Evolutionary conservation across 2,888 invertebrate genomes (phyloP), one percentile per base, ranked within the genome.

Genomic region (Lasioglossum marginatum): DNA sequence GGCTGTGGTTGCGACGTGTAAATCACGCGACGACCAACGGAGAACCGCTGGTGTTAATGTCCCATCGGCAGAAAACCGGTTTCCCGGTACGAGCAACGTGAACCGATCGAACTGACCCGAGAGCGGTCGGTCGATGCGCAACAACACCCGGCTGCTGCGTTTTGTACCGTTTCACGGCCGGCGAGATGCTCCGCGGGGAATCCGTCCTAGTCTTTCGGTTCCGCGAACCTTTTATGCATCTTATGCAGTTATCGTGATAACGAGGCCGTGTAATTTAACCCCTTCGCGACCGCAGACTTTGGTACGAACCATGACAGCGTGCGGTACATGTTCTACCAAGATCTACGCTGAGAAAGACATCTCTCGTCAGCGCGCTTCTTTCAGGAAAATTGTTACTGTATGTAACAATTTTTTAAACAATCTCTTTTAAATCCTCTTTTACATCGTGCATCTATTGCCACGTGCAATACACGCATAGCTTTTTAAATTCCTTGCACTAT

Each of bases 51-150:
- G 83, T 68, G 88, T 81, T 87, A 90, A 85, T 87, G 88, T 80
- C 82, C 81, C 82, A 78, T 79, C 71, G 83, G 74, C 34, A 37
- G 80, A 52, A 79, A 90, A 90, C 91, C 91, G 90, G 91, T 90
- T 68, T 89, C 73, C 73, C 66, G 77, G 77, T 77, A 72, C 23
- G 12, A 23, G 23, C 37, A 82, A 70, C 70, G 77, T 79, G 86
- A 88, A 88, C 79, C 91, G 91, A 91, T 90, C 91, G 89, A 88
- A 88, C 88, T 87, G 91, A 91, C 85, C 90, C 88, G 31, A 77
- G 77, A 70, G 34, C 71, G 40, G 78, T 40, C 75, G 79, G 63
- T 88, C 82, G 80, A 87, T 85, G 88, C 80, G 79, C 87, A 83
- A 75, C 77, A 77, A 84, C 81, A 60, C 71, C 48, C 48, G 60